Base-by-base conservation (phyloP, 2,113 vertebrate genomes). In the Lycocorax pyrrhopterus region DNA sequence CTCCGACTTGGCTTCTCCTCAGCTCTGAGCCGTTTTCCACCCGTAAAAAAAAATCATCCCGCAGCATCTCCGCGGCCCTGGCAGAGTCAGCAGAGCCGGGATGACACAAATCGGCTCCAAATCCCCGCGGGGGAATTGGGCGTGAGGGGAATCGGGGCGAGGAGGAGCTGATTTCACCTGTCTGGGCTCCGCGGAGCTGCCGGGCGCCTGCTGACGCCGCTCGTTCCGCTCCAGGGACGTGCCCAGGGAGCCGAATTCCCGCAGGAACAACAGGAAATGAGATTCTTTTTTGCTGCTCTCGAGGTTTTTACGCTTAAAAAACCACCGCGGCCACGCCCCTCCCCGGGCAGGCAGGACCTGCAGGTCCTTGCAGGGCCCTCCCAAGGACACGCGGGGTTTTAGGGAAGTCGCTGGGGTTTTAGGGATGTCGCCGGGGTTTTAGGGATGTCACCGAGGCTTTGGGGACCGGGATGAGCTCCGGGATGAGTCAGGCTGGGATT, bases 31-130 rank as follows among this genome's bases (percentile, higher is more conserved):
- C 7, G 1, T 47, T 41, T 7, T 16, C 27, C 46, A 27, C 23
- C 47, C 3, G 23, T 3, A 8, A 29, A 29, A 23, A 37, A 30
- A 58, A 58, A 21, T 5, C 30, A 49, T 5, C 55, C 15, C 44
- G 0, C 30, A 43, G 37, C 67, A 29, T 18, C 30, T 15, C 44
- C 8, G 17, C 0, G 22, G 37, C 21, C 12, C 7, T 2, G 19
- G 79, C 44, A 5, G 80, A 71, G 80, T 35, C 80, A 52, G 80
- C 80, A 44, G 46, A 20, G 35, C 20, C 12, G 66, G 15, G 67
- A 30, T 83, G 80, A 30, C 56, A 62, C 26, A 30, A 43, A 71
- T 2, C 14, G 1, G 6, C 29, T 27, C 79, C 79, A 12, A 25
- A 71, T 43, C 9, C 46, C 66, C 66, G 9, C 25, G 16, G 66